Base-by-base conservation (phyloP, 1,140 invertebrate genomes). In the Pissodes strobi region DNA sequence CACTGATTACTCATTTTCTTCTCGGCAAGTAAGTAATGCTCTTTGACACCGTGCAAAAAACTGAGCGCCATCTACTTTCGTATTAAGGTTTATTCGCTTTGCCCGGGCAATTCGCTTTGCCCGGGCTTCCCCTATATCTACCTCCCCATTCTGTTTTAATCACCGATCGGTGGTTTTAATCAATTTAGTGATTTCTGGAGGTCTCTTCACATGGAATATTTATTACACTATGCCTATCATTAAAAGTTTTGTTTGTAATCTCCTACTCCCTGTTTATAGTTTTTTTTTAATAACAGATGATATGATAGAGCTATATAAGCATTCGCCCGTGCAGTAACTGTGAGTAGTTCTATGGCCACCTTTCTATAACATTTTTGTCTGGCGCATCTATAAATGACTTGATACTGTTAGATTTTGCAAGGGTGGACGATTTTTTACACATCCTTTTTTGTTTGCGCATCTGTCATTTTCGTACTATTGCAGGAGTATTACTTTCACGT, bases 141-240 rank as follows among this genome's bases (percentile, higher is more conserved):
- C 41, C 41, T 13, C 8, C 8, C 13, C 5, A 13, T 8, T 45
- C 41, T 45, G n/a, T n/a, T n/a, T n/a, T n/a, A n/a, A n/a, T n/a
- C n/a, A n/a, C n/a, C n/a, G n/a, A n/a, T n/a, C n/a, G n/a, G n/a
- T n/a, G n/a, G 15, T 45, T 8, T 45, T 13, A 15, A 45, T 15
- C 15, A 45, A 45, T 45, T 45, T 45, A 13, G n/a, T n/a, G 41
- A 45, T 45, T 45, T 45, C 8, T 45, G 41, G 15, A 6, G 13
- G 15, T 6, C 41, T 19, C 41, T 45, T 45, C 41, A 19, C 8
- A 45, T 9, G 41, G 8, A 6, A 45, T 45, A 45, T 45, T 45
- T 19, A 9, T 45, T 45, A 13, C n/a, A 19, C 41, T 45, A 45
- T 45, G 41, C n/a, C 41, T 45, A 5, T 45, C 30, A n/a, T 34